Evolutionary conservation across 2,113 vertebrate genomes (phyloP).

Genomic region (Elanoides forficatus): DNA sequence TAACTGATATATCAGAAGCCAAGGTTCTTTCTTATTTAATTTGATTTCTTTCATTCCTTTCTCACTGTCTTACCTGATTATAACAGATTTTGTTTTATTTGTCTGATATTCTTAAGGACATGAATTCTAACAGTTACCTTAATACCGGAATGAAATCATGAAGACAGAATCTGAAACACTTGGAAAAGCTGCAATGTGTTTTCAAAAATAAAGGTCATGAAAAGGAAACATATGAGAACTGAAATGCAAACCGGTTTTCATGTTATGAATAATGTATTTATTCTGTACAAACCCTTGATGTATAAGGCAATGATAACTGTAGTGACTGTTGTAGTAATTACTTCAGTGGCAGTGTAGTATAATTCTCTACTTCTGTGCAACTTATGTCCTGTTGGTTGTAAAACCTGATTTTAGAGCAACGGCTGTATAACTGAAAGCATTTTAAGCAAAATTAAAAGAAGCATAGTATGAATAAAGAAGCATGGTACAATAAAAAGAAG

Average conservation of each 20-base stretch:
- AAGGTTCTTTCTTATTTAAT: neutral
- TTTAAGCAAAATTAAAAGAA: slow-evolving; percentile 57
- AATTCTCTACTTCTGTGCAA: neutral
- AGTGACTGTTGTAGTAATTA: neutral
- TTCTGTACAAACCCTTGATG: neutral
- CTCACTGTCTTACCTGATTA: neutral
- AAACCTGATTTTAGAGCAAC: neutral
- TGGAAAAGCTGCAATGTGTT: neutral
- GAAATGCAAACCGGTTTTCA: neutral
- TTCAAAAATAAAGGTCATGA: neutral
- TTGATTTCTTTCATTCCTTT: neutral
- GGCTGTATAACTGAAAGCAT: slow-evolving; percentile 4
- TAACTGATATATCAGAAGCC: neutral
- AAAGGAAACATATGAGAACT: neutral
- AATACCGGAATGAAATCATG: slow-evolving; percentile 2
- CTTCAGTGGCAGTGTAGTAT: neutral
- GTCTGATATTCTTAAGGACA: slow-evolving; percentile 60
- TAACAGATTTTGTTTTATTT: slow-evolving; percentile 25
- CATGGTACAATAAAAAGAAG: neutral
- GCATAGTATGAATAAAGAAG: neutral
- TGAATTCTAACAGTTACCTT: neutral
- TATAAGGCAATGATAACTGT: neutral
- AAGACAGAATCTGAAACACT: slow-evolving; percentile 33
- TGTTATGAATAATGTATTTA: neutral
- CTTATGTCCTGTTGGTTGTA: neutral